These are phyloP conservation scores for Drosophila tsacasi DNA, from an alignment of 1,140 invertebrate genomes.

Conservation along the genomic window DNA sequence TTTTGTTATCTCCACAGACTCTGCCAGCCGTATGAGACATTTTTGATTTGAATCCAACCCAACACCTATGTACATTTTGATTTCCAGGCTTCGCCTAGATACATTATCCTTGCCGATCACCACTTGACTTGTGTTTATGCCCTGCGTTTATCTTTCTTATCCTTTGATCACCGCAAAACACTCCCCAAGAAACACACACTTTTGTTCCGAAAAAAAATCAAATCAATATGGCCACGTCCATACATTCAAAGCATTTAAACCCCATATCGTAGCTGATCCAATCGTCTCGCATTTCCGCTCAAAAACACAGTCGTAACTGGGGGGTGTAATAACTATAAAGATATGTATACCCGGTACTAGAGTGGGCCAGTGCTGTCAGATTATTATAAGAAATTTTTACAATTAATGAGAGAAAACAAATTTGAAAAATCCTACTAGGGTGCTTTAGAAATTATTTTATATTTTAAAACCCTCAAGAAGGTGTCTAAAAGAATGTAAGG, in stretches of 20 bases:
- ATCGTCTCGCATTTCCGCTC: slow-evolving; percentile 46
- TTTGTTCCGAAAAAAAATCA: slow-evolving; percentile 14
- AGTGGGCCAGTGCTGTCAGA: background rate
- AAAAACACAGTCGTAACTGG: slow-evolving; percentile 3
- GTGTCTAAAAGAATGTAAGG: background rate
- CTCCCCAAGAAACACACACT: slow-evolving; percentile 9
- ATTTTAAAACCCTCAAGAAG: background rate
- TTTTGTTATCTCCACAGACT: slow-evolving; percentile 51
- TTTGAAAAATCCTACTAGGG: background rate
- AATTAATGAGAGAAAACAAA: background rate
- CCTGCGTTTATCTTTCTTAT: slow-evolving; percentile 46
- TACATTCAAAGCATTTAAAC: slow-evolving; percentile 12
- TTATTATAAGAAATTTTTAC: background rate
- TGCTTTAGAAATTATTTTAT: background rate
- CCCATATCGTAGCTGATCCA: slow-evolving; percentile 57
- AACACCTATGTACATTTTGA: slow-evolving; percentile 33
- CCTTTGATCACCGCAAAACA: slow-evolving; percentile 25
- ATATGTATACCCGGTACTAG: background rate
- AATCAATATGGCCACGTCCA: slow-evolving; percentile 34
- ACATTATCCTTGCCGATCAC: slow-evolving; percentile 58
- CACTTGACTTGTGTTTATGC: slow-evolving; percentile 44
- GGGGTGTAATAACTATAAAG: background rate
- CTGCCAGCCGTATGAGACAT: slow-evolving; percentile 43
- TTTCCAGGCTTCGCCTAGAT: slow-evolving; percentile 39
- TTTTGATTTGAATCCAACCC: slow-evolving; percentile 32